Percentiles rank a stretch among this genome's conserved stretches.
These are phyloP conservation scores for Sussaba pulchella DNA, from an alignment of 2,888 invertebrate genomes.

Conservation along the genomic window DNA sequence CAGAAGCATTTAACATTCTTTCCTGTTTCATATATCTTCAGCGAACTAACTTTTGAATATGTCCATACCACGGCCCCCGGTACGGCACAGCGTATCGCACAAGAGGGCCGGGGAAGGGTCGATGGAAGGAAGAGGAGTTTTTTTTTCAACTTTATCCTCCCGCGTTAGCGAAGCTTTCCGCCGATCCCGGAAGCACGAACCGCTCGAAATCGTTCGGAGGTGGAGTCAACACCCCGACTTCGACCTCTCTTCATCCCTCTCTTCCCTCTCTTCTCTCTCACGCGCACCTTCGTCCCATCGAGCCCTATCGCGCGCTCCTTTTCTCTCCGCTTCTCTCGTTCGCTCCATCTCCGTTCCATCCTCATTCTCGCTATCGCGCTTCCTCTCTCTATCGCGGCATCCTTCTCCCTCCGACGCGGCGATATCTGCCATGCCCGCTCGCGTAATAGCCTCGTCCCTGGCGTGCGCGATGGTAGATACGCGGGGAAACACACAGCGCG, in stretches of 20 bases:
- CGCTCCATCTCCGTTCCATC: conserved; percentile 9
- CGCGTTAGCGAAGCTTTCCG: conserved; percentile 78
- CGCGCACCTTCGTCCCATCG: conserved; percentile 56
- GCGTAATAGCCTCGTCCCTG: conserved; percentile 80
- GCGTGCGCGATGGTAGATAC: conserved; percentile 77
- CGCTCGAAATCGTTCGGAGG: conserved; percentile 73
- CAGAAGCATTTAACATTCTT: not conserved
- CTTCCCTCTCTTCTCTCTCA: conserved; percentile 39
- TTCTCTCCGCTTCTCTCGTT: conserved; percentile 16
- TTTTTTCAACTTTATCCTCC: conserved; percentile 75
- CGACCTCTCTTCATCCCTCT: conserved; percentile 14
- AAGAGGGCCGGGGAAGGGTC: not conserved
- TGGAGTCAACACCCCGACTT: conserved; percentile 69
- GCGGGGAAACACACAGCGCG: conserved; percentile 63
- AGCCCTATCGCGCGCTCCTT: conserved; percentile 32
- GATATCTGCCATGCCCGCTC: conserved; percentile 75
- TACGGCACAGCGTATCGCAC: not conserved
- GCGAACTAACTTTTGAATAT: not conserved
- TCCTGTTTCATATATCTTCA: not conserved
- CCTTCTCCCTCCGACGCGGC: conserved; percentile 67
- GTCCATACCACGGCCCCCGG: too few species aligned
- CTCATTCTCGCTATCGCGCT: conserved; percentile 40
- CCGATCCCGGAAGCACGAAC: conserved; percentile 80
- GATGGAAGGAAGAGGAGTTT: conserved; percentile 58
- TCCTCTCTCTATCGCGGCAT: conserved; percentile 52